Evolutionary conservation across 2,113 vertebrate species (phyloP).

Genomic region (Dipodomys stephensi): DNA sequence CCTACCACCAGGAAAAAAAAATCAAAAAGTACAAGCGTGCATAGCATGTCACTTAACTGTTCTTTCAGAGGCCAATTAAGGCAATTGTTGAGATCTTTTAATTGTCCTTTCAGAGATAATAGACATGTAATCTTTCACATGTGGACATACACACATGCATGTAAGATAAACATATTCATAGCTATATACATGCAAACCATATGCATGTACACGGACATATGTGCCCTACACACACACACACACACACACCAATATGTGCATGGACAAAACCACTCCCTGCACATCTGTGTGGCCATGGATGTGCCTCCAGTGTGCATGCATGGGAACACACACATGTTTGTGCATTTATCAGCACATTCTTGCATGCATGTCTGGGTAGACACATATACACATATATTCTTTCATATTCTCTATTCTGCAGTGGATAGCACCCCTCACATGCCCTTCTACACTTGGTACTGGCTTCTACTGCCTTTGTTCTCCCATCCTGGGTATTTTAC

Average conservation of each 20-base stretch:
- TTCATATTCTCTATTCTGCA: too few species aligned
- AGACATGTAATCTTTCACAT: too few species aligned
- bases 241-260: neutral
- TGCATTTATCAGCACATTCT: neutral
- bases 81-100: neutral
- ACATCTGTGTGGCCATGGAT: neutral
- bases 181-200: neutral
- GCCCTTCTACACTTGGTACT: neutral
- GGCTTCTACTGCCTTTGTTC: too few species aligned
- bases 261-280: neutral
- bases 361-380: too few species aligned
- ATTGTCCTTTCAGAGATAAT: neutral
- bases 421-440: rapidly evolving
- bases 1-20: too few species aligned
- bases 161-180: neutral
- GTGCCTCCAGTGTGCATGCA: neutral
- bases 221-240: neutral
- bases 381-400: neutral
- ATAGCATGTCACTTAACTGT: neutral
- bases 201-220: neutral
- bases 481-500: neutral
- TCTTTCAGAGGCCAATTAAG: neutral
- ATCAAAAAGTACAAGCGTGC: neutral
- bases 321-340: neutral
- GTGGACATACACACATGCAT: neutral